These are phyloP conservation scores for Ophraella communa DNA, from an alignment of 2,888 invertebrate genomes.

Conservation along the genomic window DNA sequence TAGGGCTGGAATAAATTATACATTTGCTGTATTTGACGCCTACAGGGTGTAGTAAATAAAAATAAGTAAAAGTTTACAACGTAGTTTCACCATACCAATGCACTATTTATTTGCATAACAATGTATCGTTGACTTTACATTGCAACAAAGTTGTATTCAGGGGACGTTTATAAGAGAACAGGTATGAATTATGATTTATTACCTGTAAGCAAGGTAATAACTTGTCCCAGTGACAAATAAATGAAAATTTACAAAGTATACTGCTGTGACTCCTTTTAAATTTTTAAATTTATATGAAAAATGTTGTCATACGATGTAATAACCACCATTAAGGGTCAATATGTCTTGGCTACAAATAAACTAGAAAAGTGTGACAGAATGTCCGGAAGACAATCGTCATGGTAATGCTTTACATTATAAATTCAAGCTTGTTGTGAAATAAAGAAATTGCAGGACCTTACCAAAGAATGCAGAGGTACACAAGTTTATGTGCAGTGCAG, in stretches of 20 bases:
- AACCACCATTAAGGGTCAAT: not conserved
- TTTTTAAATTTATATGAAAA: conserved; percentile 1
- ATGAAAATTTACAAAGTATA: conserved; percentile 10
- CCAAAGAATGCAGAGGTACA: no score
- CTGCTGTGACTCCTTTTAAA: conserved; percentile 7
- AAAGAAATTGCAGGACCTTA: no score
- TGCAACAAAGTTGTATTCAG: conserved; percentile 22
- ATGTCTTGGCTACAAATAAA: not conserved
- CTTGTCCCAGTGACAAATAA: conserved; percentile 17
- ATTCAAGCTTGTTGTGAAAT: no score
- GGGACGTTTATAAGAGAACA: conserved; percentile 3
- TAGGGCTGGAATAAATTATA: conserved; percentile 16
- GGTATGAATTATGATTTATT: conserved; percentile 24
- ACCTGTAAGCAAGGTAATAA: conserved; percentile 8
- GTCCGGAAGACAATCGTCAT: not conserved
- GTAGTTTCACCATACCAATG: conserved; percentile 5
- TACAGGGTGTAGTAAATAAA: conserved; percentile 15
- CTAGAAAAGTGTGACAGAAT: not conserved
- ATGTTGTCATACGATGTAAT: not conserved
- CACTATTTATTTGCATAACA: conserved; percentile 21
- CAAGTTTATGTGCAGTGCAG: no score
- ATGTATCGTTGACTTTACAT: conserved; percentile 18
- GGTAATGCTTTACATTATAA: no score
- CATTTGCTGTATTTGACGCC: conserved; percentile 17
- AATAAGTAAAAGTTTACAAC: conserved; percentile 13